Percentiles rank a stretch among this genome's conserved stretches.
Evolutionary conservation across 2,888 invertebrate species (phyloP).

Genomic region (Tanytarsus gracilentus): DNA sequence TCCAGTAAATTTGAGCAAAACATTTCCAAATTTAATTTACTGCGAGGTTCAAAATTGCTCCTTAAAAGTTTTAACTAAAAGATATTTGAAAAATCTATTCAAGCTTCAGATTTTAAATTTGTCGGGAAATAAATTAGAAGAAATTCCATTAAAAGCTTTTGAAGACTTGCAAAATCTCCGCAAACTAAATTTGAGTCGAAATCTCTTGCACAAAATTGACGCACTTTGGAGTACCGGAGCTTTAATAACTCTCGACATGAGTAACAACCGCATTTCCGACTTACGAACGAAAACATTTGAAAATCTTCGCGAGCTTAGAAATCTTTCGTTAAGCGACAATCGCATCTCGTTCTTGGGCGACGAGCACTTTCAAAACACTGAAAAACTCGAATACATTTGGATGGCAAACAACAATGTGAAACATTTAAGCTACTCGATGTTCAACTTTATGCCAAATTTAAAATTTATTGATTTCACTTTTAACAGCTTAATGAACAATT

Average conservation of each 20-base stretch:
- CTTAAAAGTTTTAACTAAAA: neutral
- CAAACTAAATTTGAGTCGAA: neutral
- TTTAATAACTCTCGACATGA: neutral
- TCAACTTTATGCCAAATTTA: neutral
- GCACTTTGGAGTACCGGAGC: neutral
- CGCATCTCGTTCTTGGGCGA: neutral
- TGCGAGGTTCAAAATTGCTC: neutral
- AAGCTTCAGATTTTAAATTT: neutral
- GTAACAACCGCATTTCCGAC: neutral
- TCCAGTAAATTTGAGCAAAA: neutral
- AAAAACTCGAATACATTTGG: neutral
- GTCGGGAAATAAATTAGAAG: neutral
- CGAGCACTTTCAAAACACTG: neutral
- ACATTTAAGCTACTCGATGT: neutral
- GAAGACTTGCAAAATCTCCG: neutral
- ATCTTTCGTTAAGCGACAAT: neutral
- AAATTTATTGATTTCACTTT: slow-evolving; percentile 6
- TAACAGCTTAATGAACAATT: neutral
- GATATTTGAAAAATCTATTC: neutral
- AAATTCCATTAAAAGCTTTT: neutral
- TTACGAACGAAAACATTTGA: neutral
- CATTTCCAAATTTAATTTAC: neutral
- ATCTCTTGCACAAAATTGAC: neutral
- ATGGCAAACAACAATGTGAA: neutral
- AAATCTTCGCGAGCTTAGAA: neutral